These are phyloP conservation scores for Channallabes apus DNA, from an alignment of 2,797 vertebrate species.

Conservation along the genomic window DNA sequence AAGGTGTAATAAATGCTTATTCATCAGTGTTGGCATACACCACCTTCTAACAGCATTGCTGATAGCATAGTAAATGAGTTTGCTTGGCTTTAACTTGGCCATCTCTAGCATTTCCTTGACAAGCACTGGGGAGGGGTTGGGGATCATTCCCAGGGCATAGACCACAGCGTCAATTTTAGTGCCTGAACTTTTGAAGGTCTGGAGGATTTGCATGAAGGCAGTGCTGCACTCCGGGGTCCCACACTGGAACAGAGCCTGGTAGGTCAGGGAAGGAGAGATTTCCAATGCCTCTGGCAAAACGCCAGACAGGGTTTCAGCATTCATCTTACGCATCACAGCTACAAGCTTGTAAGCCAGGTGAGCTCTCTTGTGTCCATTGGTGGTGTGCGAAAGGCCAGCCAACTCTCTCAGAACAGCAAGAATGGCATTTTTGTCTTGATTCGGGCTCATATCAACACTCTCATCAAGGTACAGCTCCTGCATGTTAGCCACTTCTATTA, in stretches of 20 bases:
- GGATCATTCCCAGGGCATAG: slow-evolving; percentile 83
- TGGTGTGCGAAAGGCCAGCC: slow-evolving; percentile 69
- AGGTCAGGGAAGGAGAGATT: slow-evolving; percentile 75
- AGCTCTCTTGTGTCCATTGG: slow-evolving; percentile 81
- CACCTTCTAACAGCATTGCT: slow-evolving; percentile 88
- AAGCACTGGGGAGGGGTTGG: slow-evolving; percentile 79
- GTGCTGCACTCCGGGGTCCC: slow-evolving; percentile 73
- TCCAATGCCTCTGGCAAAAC: slow-evolving; percentile 79
- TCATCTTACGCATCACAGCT: slow-evolving; percentile 79
- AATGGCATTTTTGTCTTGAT: slow-evolving; percentile 73
- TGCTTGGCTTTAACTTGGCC: slow-evolving; percentile 82
- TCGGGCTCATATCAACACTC: slow-evolving; percentile 68
- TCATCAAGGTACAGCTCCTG: slow-evolving; percentile 81
- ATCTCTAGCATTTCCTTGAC: slow-evolving; percentile 84
- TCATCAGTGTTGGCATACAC: slow-evolving; percentile 43
- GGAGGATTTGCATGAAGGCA: slow-evolving; percentile 83
- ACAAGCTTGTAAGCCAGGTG: slow-evolving; percentile 84
- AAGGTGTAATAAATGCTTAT: neutral
- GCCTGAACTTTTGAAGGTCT: slow-evolving; percentile 69
- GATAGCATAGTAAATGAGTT: slow-evolving; percentile 87
- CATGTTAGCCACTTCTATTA: slow-evolving; percentile 68
- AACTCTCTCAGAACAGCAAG: slow-evolving; percentile 82
- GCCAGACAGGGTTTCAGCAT: slow-evolving; percentile 70
- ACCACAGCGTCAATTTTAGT: slow-evolving; percentile 79
- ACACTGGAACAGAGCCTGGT: slow-evolving; percentile 92